Conservation (phyloP, 2,797 vertebrate species). For the Sebastes aleutianus region DNA sequence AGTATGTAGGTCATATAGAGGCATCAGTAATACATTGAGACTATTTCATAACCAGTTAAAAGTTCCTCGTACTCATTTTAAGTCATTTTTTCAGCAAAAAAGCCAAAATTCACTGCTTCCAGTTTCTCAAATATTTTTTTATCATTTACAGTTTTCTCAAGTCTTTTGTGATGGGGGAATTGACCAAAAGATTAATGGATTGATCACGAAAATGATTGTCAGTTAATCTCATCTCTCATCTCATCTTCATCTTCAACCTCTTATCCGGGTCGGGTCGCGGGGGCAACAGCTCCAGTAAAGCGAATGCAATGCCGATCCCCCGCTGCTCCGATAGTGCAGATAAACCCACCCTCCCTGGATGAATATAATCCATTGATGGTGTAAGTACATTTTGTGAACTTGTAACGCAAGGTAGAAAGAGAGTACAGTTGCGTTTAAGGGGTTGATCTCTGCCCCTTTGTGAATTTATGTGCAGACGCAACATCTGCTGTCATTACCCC, state of each 20-base stretch:
- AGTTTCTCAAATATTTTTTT: neutral
- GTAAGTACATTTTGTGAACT: neutral
- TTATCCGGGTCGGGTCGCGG: neutral
- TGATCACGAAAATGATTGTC: neutral
- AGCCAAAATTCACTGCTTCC: neutral
- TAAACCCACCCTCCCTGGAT: neutral
- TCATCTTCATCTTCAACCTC: no score
- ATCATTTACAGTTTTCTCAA: neutral
- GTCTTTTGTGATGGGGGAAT: neutral
- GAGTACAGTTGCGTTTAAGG: neutral
- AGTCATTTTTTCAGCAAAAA: neutral
- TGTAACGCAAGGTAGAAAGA: neutral
- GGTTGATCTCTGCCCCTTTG: slow-evolving; percentile 8
- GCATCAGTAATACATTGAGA: neutral
- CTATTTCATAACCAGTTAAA: neutral
- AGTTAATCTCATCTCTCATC: neutral
- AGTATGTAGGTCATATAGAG: neutral
- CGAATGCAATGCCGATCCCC: no score
- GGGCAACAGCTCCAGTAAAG: no score
- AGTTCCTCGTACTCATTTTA: neutral
- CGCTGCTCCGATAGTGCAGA: neutral
- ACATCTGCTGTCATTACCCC: slow-evolving; percentile 49
- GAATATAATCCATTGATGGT: neutral
- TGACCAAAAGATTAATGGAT: neutral
- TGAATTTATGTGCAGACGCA: neutral